Evolutionary conservation across 1,140 invertebrate genomes (phyloP), one percentile per base, ranked within the genome.

Genomic region (Homarus americanus): DNA sequence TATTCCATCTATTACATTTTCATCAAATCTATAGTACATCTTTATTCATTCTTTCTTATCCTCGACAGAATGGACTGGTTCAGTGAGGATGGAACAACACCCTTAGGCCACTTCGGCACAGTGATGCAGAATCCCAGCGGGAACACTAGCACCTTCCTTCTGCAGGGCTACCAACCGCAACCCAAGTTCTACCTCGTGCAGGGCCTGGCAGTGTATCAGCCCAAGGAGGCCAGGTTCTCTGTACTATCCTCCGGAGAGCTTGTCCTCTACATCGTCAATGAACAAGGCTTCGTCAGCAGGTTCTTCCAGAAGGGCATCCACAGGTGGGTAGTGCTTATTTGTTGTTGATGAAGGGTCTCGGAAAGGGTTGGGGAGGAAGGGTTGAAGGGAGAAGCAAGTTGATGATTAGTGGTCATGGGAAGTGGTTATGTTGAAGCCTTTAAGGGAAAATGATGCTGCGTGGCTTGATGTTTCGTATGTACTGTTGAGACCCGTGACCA

Each of bases 61-160:
- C n/a, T n/a, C n/a, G n/a, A n/a, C n/a, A 69, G 63, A 24, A 69
- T 69, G 63, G 63, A 69, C n/a, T 69, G 63, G 63, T 69, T 69
- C n/a, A 69, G 63, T 32, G 63, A 69, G n/a, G 63, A 69, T 5
- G 63, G 63, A 7, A 5, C 12, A 28, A 69, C 63, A 12, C n/a
- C 63, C 5, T 28, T 69, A 28, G 63, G 63, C 4, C 63, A 69
- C 63, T 69, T 32, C n/a, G 63, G 63, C 63, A 2, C 63, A 9
- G 63, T 32, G n/a, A 4, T 32, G 24, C 2, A 69, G n/a, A 0
- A 7, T 28, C 24, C 24, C 4, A 20, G 24, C 0, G 12, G 17
- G 17, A 0, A 58, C 15, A 1, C 20, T 1, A 58, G 53, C 53
- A 58, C 4, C 53, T n/a, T n/a, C n/a, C n/a, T n/a, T n/a, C n/a